phyloP scores from a whole-genome alignment of 2,888 invertebrate species.

The Subacronicta megacephala region DNA sequence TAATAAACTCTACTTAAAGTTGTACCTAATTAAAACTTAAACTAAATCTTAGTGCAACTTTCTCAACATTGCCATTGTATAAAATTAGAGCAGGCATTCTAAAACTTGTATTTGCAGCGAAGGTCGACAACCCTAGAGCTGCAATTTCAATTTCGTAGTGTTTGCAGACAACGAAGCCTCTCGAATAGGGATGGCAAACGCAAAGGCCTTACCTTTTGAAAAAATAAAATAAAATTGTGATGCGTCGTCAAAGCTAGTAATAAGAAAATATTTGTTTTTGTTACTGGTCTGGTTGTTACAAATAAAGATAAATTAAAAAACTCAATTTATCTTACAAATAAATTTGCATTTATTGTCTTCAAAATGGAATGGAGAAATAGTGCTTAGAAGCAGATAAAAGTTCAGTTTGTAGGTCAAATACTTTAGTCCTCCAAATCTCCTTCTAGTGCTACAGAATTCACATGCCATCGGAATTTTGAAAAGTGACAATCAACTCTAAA shows the following conservation, averaged over 20 bases:
- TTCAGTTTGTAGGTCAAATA: no score
- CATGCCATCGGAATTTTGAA: neutral
- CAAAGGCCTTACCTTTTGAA: conserved; percentile 14
- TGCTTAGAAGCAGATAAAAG: no score
- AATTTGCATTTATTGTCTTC: no score
- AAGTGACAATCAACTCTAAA: no score
- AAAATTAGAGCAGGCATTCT: conserved; percentile 15
- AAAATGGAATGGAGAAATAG: no score
- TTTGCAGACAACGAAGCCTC: conserved; percentile 35
- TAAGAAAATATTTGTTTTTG: neutral
- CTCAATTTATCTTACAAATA: no score
- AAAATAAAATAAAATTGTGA: conserved; percentile 14
- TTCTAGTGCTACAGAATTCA: no score
- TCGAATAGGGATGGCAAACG: conserved; percentile 28
- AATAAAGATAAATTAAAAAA: no score
- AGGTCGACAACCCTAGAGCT: conserved; percentile 28
- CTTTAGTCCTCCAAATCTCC: no score
- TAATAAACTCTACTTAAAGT: conserved; percentile 6
- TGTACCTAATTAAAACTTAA: conserved; percentile 6
- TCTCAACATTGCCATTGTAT: conserved; percentile 9
- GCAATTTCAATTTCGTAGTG: conserved; percentile 49
- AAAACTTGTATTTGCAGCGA: conserved; percentile 22
- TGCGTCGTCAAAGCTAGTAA: neutral
- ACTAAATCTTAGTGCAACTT: conserved; percentile 15
- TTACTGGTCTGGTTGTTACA: neutral